Base-by-base conservation (phyloP, 2,797 vertebrate species). In the Anas acuta region DNA sequence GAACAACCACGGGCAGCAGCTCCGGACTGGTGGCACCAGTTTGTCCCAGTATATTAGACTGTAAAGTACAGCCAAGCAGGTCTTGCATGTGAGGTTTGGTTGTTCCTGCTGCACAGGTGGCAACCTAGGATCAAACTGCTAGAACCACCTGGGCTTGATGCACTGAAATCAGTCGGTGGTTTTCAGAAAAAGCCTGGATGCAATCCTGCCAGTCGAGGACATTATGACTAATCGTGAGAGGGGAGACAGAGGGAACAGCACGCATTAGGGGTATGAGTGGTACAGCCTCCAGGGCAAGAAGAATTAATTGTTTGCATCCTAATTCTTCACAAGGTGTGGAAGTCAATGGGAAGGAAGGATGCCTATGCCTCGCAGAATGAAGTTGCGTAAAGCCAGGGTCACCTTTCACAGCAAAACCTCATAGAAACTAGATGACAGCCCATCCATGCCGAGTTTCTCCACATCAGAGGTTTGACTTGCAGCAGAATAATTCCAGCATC, bases 391-490 rank as follows among this genome's bases (percentile, higher is more conserved):
- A 93, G 70, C 62, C 88, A 94, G 94, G 94, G 96, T 97, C 96
- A 95, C 95, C 92, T 96, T 97, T 76, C 62, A 54, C 78, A 72
- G 93, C 53, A 87, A 71, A 94, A 87, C 84, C 90, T 90, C 41
- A 81, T 0, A 89, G 89, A 92, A 93, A 96, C 96, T 95, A 95
- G 89, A 93, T 76, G 84, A n/a, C 86, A 93, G 84, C 41, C 94
- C 95, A 96, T 91, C 87, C 73, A 0, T 97, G 92, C 70, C 95
- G 93, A 96, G 92, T 92, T 96, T 95, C 95, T 96, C 87, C 95
- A 95, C 95, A 93, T 94, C 96, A 95, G 88, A 96, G 92, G 69
- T 91, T 96, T 94, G 94, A 96, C 96, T 95, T 77, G 84, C 69
- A 8, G 90, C 61, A 90, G 93, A 93, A 92, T 95, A 94, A 94